Evolutionary conservation across 2,797 vertebrate genomes (phyloP).

Genomic region (Cephalopachus bancanus): DNA sequence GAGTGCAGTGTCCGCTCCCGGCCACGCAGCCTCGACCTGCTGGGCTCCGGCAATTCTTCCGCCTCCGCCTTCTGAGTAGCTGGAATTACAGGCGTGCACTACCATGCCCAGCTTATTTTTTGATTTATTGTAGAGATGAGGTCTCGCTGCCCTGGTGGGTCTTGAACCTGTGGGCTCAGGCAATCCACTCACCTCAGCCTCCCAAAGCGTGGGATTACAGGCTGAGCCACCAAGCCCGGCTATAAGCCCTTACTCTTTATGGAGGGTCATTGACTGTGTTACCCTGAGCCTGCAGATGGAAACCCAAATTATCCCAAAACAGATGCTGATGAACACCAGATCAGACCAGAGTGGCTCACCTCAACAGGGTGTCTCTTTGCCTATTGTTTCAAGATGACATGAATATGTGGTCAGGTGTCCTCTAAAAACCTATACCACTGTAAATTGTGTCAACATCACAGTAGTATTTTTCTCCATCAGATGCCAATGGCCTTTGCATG

Average conservation of each 20-base stretch:
- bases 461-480: neutral
- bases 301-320: neutral
- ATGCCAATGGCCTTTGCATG: neutral
- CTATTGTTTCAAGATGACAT: neutral
- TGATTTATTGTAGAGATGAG: too few relatives aligned
- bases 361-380: neutral
- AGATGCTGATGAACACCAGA: neutral
- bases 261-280: neutral
- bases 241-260: neutral
- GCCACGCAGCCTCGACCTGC: too few relatives aligned
- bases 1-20: too few relatives aligned
- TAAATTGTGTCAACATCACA: neutral
- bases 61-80: too few relatives aligned
- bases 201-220: too few relatives aligned
- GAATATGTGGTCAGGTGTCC: neutral
- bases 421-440: neutral
- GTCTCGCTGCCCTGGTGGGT: too few relatives aligned
- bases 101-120: too few relatives aligned
- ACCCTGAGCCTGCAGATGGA: neutral
- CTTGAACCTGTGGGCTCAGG: too few relatives aligned
- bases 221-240: too few relatives aligned
- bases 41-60: too few relatives aligned
- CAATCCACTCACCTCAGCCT: too few relatives aligned
- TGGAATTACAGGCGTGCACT: too few relatives aligned
- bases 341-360: neutral